These are phyloP conservation scores for Ctenodactylus gundi DNA, from an alignment of 2,113 vertebrate species.

Conservation along the genomic window DNA sequence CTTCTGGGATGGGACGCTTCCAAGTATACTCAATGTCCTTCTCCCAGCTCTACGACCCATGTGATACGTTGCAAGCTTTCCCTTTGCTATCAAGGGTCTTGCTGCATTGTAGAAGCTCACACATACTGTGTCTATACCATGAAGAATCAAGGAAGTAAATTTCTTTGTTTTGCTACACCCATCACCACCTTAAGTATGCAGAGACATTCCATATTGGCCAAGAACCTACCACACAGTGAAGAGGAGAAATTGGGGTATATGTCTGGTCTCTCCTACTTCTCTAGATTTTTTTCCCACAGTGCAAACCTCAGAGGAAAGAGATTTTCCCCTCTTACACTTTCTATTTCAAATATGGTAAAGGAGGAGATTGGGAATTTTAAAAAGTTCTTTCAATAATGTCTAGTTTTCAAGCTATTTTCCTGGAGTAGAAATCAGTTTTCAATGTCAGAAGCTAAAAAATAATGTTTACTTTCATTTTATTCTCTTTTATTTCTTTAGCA, in stretches of 20 bases:
- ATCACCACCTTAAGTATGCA: background rate
- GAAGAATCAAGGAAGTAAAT: background rate
- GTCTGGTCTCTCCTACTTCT: background rate
- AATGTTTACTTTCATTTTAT: constrained; percentile 43
- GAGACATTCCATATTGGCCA: background rate
- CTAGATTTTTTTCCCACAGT: background rate
- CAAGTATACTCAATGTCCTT: background rate
- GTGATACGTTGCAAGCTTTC: background rate
- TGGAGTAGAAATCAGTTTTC: constrained; percentile 15
- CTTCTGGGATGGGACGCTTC: background rate
- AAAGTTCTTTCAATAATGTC: background rate
- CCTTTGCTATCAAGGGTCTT: background rate
- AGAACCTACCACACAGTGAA: background rate
- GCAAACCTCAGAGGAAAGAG: background rate
- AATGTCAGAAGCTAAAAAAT: constrained; percentile 40
- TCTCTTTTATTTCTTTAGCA: constrained; percentile 38
- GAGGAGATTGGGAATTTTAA: background rate
- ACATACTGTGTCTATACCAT: background rate
- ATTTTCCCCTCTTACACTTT: background rate
- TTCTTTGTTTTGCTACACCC: background rate
- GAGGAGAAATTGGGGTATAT: background rate
- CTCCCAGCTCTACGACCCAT: background rate
- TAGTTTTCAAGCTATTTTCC: constrained; percentile 31
- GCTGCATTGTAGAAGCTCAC: background rate
- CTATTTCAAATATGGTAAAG: constrained; percentile 19